Base-by-base conservation (phyloP, 2,797 vertebrate species). In the Crotalus adamanteus region DNA sequence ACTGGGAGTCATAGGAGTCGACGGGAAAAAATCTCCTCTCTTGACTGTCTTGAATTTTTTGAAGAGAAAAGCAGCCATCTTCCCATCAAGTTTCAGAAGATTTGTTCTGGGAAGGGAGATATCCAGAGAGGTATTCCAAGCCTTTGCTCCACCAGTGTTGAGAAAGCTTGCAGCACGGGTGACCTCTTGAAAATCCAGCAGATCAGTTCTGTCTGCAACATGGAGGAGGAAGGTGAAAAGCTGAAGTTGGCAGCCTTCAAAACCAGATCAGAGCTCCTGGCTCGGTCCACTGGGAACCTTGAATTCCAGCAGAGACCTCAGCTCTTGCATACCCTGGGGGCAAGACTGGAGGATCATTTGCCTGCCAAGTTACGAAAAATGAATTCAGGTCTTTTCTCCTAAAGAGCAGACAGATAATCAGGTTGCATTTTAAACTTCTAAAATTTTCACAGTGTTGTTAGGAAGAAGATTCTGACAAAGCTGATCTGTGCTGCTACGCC, bases 61-160 rank as follows among this genome's bases (percentile, higher is more conserved):
- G 98, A 98, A 92, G 98, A 98, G 86, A 98, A 97, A 9, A 90
- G 96, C 20, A 94, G 28, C 92, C 98, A 96, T 93, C 96, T 98
- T 69, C 98, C 98, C 90, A 97, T 97, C 85, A 99, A 98, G 96
- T 97, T 98, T 31, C 98, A 98, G 95, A 97, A 98, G 93, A 98
- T 98, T 96, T 98, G 98, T 95, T 98, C 96, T 0, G 97, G 97
- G 53, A 98, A 96, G 94, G 98, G 98, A 73, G 97, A 98, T 86
- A 95, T 97, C 89, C 96, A 97, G 25, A 96, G 95, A 92, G 96
- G 91, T 91, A 96, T 97, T 51, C 94, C 97, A 57, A 98, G 97
- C 94, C 96, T 98, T 94, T 57, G 94, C 0, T 98, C 98, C 6
- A 95, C 97, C 95, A 97, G 96, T 0, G 96, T 96, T 2, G 97